phyloP scores from a whole-genome alignment of 2,113 vertebrate species.

The Pelusios castaneus region DNA sequence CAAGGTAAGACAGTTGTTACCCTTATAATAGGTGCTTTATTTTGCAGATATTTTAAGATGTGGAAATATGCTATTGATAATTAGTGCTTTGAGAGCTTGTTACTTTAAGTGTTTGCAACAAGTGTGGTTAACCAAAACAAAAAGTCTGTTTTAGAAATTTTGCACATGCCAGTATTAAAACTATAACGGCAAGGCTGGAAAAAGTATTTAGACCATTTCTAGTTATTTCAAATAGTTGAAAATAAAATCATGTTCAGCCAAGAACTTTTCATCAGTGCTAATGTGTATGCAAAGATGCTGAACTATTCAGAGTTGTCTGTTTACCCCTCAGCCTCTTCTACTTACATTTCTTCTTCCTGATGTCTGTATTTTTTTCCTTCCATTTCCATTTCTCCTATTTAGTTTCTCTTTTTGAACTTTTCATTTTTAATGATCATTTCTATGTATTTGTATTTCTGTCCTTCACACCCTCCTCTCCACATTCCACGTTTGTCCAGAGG shows the following conservation, averaged over 20 bases:
- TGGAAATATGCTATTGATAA: conserved; percentile 63
- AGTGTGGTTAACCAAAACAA: conserved; percentile 48
- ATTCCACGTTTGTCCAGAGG: conserved; percentile 1
- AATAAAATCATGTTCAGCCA: conserved; percentile 17
- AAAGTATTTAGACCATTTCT: conserved; percentile 72
- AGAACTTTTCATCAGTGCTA: conserved; percentile 62
- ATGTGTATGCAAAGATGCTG: conserved; percentile 24
- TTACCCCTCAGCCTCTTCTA: not conserved
- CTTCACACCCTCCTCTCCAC: not conserved
- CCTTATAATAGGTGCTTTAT: conserved; percentile 62
- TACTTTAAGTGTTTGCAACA: conserved; percentile 66
- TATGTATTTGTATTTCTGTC: not conserved
- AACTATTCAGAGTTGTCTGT: not conserved
- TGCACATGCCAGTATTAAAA: conserved; percentile 58
- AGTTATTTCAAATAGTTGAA: conserved; percentile 77
- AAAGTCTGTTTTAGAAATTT: conserved; percentile 62
- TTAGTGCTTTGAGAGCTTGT: conserved; percentile 61
- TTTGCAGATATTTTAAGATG: conserved; percentile 74
- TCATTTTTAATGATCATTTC: not conserved
- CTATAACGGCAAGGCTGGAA: conserved; percentile 22
- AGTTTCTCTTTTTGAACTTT: not conserved
- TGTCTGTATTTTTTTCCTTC: conserved; percentile 5
- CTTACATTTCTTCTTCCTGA: not conserved
- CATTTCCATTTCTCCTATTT: not conserved
- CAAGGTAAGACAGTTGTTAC: conserved; percentile 71